Conservation (phyloP, 2,888 invertebrate species). For the Sesia apiformis region DNA sequence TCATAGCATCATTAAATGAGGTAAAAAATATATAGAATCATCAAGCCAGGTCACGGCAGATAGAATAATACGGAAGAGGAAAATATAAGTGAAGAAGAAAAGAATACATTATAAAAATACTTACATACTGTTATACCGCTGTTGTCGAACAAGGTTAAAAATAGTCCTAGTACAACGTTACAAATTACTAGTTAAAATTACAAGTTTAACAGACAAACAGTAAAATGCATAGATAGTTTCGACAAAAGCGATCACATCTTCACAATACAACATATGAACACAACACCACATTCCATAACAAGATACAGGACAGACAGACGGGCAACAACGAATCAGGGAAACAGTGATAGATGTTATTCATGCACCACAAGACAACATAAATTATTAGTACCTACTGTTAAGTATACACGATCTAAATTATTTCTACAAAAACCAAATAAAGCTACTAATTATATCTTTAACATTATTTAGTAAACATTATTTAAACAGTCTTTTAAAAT, state of each 20-base stretch:
- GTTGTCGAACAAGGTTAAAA: constrained; percentile 33
- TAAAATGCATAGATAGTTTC: constrained; percentile 23
- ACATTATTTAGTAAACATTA: too few species aligned
- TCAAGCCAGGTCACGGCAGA: too few species aligned
- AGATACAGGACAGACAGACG: constrained; percentile 23
- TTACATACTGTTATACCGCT: constrained; percentile 39
- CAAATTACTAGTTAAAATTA: constrained; percentile 1
- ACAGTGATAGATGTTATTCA: constrained; percentile 71
- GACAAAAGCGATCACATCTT: constrained; percentile 53
- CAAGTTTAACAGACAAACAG: not conserved
- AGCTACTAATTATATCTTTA: too few species aligned
- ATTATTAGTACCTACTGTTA: not conserved
- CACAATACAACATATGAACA: constrained; percentile 21
- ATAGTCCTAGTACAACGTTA: constrained; percentile 2
- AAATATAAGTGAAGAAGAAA: too few species aligned
- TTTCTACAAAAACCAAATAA: too few species aligned
- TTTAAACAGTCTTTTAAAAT: too few species aligned
- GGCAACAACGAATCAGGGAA: constrained; percentile 31
- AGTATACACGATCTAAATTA: not conserved
- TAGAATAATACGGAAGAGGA: too few species aligned
- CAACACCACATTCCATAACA: constrained; percentile 61
- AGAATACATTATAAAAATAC: constrained; percentile 17
- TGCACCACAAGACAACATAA: constrained; percentile 46
- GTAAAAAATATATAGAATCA: too few species aligned
- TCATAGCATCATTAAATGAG: too few species aligned